Evolutionary conservation across 2,888 invertebrate genomes (phyloP).

Genomic region (Brachyopa scutellaris): DNA sequence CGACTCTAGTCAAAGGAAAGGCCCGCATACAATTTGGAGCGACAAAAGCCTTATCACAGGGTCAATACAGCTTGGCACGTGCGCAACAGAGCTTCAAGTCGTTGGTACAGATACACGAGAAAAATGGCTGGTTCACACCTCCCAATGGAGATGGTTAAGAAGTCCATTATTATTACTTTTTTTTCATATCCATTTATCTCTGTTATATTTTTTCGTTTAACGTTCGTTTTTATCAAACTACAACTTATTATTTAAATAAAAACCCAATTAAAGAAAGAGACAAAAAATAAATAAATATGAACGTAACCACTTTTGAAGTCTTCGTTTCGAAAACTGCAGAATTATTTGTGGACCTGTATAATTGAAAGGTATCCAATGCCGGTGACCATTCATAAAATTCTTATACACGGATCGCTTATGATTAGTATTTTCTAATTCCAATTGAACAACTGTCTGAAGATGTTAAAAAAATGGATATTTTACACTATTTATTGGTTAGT

Average conservation of each 20-base stretch:
- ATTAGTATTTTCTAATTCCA: no score
- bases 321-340: no score
- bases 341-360: no score
- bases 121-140: slow-evolving; percentile 97
- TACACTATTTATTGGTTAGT: no score
- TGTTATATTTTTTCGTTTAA: slow-evolving; percentile 66
- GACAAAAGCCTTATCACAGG: slow-evolving; percentile 90
- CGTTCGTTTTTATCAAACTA: slow-evolving; percentile 65
- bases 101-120: slow-evolving; percentile 99
- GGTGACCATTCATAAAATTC: no score
- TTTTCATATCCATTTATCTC: slow-evolving; percentile 64
- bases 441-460: no score
- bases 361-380: no score
- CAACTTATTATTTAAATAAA: slow-evolving; percentile 58
- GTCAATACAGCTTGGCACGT: slow-evolving; percentile 97
- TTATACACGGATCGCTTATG: no score
- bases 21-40: slow-evolving; percentile 98
- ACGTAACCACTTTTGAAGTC: no score
- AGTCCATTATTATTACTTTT: slow-evolving; percentile 58
- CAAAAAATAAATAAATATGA: slow-evolving; percentile 25
- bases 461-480: no score
- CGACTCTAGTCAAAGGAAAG: slow-evolving; percentile 99
- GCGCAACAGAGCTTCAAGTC: slow-evolving; percentile 99
- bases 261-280: slow-evolving; percentile 38
- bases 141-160: slow-evolving; percentile 95